Evolutionary conservation across 2,113 vertebrate genomes (phyloP), one percentile per base, ranked within the genome.

Genomic region (Lanius collurio): DNA sequence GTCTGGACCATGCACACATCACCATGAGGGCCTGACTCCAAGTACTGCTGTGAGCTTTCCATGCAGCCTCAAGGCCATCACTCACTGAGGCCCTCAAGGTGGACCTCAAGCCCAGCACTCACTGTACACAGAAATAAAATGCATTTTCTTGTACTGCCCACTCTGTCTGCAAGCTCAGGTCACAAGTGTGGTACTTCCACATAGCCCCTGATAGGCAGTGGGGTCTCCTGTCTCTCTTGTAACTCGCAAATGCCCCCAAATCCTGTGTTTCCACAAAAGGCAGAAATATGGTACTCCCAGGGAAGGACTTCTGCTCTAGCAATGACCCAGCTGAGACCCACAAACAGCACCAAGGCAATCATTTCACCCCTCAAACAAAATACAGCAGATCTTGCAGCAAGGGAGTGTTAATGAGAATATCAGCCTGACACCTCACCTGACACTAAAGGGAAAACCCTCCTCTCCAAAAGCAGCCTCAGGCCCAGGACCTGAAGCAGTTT

Each of bases 121-220:
- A 10, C 1, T 37, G 17, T 9, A n/a, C 10, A 27, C 41, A 84
- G 64, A 75, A 91, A 67, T 44, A 19, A 84, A 75, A 56, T 2
- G 13, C 12, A 8, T 60, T 59, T 77, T 78, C 35, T 64, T 44
- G 30, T 44, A 14, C 35, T 35, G 33, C 59, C 63, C 13, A 7
- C 52, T 47, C 39, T 3, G 2, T 7, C 63, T 62, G 75, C 47
- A 33, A 64, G 46, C 49, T 56, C 55, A 17, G 39, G 50, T 11
- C 20, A 67, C 30, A 56, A 9, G 3, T 0, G 2, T 33, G n/a
- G 22, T 41, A 21, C 20, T 39, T 4, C n/a, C 50, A 62, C 0
- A 11, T 6, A 53, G 41, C 4, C 18, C 22, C 28, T 22, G 17
- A 28, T 14, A 30, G 6, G 23, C 53, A 68, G 7, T 0, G 0